phyloP scores from a whole-genome alignment of 2,888 invertebrate genomes.

The Tridacna gigas region DNA sequence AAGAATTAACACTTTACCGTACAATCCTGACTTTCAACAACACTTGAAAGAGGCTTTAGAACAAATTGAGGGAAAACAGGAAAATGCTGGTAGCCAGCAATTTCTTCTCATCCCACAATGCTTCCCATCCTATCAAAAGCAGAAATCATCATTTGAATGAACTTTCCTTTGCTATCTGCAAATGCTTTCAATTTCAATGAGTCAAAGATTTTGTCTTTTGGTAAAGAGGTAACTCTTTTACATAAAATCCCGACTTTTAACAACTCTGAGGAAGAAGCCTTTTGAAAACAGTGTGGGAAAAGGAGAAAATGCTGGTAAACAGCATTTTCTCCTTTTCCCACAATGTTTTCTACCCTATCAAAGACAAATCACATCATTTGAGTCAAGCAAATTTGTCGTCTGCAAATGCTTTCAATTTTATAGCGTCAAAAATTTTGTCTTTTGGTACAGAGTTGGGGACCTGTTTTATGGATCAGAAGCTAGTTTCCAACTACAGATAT shows the following conservation, averaged over 20 bases:
- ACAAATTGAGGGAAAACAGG: neutral
- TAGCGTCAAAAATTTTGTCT: no score
- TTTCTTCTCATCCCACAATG: neutral
- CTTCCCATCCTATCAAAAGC: neutral
- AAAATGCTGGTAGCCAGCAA: neutral
- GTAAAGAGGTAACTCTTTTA: neutral
- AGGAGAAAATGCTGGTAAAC: neutral
- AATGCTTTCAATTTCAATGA: neutral
- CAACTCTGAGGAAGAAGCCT: neutral
- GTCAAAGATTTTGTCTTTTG: no score
- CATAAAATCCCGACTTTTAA: neutral
- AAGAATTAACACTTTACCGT: no score
- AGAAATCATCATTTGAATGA: neutral
- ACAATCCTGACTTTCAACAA: no score
- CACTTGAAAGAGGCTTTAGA: no score
- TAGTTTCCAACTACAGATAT: neutral
- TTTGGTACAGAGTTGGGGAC: no score
- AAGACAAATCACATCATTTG: neutral
- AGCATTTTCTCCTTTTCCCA: neutral
- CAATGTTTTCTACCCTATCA: neutral
- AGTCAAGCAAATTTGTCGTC: no score
- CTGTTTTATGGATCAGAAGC: neutral
- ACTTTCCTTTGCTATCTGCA: neutral
- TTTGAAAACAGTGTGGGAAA: neutral
- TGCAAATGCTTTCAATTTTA: no score